These are phyloP conservation scores for Caracal caracal DNA, from an alignment of 2,113 vertebrate genomes.

Conservation along the genomic window DNA sequence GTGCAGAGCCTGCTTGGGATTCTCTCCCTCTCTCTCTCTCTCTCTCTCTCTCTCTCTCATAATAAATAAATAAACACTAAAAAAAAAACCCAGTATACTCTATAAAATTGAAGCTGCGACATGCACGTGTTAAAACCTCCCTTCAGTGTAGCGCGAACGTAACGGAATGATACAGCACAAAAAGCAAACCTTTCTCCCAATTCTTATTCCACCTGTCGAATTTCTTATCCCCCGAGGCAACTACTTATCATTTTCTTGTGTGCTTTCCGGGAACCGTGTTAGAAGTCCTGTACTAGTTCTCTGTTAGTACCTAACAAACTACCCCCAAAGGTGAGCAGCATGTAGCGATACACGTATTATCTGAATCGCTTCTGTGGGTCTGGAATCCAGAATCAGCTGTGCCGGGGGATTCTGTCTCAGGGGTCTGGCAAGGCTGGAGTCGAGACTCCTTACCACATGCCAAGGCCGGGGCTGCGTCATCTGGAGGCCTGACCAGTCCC, in stretches of 20 bases:
- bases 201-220: accelerated
- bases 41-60: too few relatives aligned
- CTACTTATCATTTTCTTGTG: too few relatives aligned
- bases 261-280: neutral
- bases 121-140: neutral
- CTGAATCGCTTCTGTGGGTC: neutral
- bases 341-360: accelerated
- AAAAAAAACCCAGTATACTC: too few relatives aligned
- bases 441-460: neutral
- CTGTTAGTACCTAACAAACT: neutral
- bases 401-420: neutral
- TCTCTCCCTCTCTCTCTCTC: too few relatives aligned
- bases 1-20: too few relatives aligned
- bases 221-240: too few relatives aligned
- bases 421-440: neutral
- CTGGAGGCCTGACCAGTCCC: neutral
- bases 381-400: neutral
- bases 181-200: too few relatives aligned
- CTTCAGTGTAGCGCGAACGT: too few relatives aligned
- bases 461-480: neutral
- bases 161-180: too few relatives aligned
- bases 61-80: too few relatives aligned
- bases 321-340: too few relatives aligned
- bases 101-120: neutral
- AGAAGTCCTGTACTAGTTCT: accelerated